Percentiles rank a stretch among this genome's conserved stretches.
phyloP scores from a whole-genome alignment of 2,113 vertebrate genomes.

The Paradoxurus hermaphroditus region DNA sequence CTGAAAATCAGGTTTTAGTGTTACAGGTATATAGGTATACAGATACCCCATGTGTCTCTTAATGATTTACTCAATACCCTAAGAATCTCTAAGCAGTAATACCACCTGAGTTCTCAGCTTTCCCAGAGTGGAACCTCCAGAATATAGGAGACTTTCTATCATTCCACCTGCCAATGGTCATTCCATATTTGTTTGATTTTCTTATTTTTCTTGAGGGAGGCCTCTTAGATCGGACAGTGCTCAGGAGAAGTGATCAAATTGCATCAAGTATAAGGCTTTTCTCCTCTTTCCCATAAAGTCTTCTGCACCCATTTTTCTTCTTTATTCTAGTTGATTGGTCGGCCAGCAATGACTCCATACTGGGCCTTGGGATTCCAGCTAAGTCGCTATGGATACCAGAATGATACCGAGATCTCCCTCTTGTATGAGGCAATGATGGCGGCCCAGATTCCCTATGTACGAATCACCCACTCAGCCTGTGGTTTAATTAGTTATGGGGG shows the following conservation, averaged over 20 bases:
- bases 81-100: neutral
- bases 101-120: neutral
- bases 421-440: constrained; percentile 86
- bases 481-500: neutral
- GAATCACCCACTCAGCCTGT: constrained; percentile 10
- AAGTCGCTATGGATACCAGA: constrained; percentile 92
- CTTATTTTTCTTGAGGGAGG: neutral
- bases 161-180: neutral
- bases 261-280: neutral
- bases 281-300: neutral
- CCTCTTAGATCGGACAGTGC: neutral
- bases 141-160: neutral
- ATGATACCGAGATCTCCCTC: constrained; percentile 83
- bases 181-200: neutral
- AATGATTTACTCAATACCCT: neutral
- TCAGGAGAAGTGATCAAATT: neutral
- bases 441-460: constrained; percentile 91
- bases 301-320: constrained; percentile 40
- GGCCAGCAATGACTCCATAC: constrained; percentile 92
- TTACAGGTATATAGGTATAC: neutral
- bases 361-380: constrained; percentile 97
- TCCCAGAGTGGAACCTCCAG: neutral
- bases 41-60: neutral
- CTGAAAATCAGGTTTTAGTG: neutral
- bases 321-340: constrained; percentile 90